These are phyloP conservation scores for Nudaria mundana DNA, from an alignment of 2,888 invertebrate genomes.

Conservation along the genomic window DNA sequence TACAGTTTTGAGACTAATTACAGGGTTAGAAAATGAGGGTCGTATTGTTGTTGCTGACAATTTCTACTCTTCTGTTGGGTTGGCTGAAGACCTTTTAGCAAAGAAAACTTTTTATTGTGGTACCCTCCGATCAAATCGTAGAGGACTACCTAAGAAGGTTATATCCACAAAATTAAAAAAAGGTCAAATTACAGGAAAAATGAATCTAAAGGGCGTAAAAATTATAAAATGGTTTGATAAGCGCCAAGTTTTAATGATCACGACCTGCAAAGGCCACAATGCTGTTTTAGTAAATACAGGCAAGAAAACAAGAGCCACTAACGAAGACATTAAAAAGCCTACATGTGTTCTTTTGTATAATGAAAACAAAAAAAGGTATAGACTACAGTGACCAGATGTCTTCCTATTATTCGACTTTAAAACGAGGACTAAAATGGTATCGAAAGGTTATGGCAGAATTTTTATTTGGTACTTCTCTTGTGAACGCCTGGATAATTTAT, in stretches of 20 bases:
- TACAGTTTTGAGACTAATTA: slow-evolving; percentile 13
- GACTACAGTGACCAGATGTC: slow-evolving; percentile 24
- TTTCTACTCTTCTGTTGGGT: slow-evolving; percentile 19
- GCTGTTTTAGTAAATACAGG: slow-evolving; percentile 14
- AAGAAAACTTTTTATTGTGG: slow-evolving; percentile 27
- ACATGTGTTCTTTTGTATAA: slow-evolving; percentile 17
- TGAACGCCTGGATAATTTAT: slow-evolving; percentile 12
- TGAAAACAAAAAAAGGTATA: slow-evolving; percentile 20
- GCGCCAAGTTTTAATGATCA: slow-evolving; percentile 23
- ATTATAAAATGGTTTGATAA: slow-evolving; percentile 29
- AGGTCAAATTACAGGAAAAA: slow-evolving; percentile 21
- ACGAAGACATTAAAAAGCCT: slow-evolving; percentile 11
- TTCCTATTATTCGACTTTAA: slow-evolving; percentile 19
- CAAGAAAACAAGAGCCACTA: background rate
- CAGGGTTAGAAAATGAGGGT: slow-evolving; percentile 14
- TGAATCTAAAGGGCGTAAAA: slow-evolving; percentile 25
- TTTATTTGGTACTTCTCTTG: slow-evolving; percentile 21
- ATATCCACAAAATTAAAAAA: slow-evolving; percentile 13
- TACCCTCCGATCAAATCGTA: slow-evolving; percentile 23
- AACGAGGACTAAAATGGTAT: slow-evolving; percentile 25
- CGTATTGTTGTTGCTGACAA: slow-evolving; percentile 19
- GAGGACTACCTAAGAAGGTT: slow-evolving; percentile 17
- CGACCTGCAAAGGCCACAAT: slow-evolving; percentile 27
- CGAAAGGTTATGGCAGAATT: slow-evolving; percentile 21
- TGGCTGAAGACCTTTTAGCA: slow-evolving; percentile 20